phyloP scores from a whole-genome alignment of 2,888 invertebrate genomes.

The Liposcelis brunnea region DNA sequence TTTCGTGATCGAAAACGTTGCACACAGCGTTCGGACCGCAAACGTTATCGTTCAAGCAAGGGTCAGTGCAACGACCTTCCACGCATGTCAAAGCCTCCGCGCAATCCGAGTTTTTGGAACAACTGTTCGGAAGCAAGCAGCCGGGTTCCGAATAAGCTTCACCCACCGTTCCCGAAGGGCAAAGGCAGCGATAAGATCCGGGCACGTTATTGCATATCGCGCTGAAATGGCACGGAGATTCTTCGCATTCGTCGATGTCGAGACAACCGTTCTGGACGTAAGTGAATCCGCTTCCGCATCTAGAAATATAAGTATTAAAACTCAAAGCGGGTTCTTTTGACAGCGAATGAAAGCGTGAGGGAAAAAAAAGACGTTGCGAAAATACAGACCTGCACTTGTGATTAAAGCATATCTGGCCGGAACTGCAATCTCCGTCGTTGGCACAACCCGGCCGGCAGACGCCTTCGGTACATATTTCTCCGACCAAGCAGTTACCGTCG shows the following conservation, averaged over 20 bases:
- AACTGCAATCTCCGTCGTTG: conserved; percentile 59
- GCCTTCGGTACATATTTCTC: conserved; percentile 72
- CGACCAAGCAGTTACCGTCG: conserved; percentile 76
- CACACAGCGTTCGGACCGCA: conserved; percentile 69
- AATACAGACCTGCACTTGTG: conserved; percentile 41
- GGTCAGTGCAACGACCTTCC: conserved; percentile 61
- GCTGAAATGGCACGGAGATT: conserved; percentile 58
- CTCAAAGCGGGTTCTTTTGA: too few relatives aligned
- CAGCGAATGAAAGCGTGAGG: too few relatives aligned
- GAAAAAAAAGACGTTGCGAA: too few relatives aligned
- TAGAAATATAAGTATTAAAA: conserved; percentile 14
- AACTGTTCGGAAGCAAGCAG: conserved; percentile 60
- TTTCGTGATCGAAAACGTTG: conserved; percentile 48
- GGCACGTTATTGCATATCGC: conserved; percentile 63
- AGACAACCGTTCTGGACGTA: conserved; percentile 54
- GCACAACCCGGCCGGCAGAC: conserved; percentile 70
- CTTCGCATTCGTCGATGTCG: conserved; percentile 70
- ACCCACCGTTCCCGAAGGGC: conserved; percentile 63
- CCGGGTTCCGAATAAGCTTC: conserved; percentile 53
- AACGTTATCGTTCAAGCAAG: conserved; percentile 42
- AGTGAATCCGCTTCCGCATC: conserved; percentile 60
- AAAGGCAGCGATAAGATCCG: conserved; percentile 65
- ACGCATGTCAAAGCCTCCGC: conserved; percentile 56
- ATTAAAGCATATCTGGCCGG: conserved; percentile 57
- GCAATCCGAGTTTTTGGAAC: conserved; percentile 55